Evolutionary conservation across 2,113 vertebrate species (phyloP), one percentile per base, ranked within the genome.

Genomic region (Cnemophilus loriae): DNA sequence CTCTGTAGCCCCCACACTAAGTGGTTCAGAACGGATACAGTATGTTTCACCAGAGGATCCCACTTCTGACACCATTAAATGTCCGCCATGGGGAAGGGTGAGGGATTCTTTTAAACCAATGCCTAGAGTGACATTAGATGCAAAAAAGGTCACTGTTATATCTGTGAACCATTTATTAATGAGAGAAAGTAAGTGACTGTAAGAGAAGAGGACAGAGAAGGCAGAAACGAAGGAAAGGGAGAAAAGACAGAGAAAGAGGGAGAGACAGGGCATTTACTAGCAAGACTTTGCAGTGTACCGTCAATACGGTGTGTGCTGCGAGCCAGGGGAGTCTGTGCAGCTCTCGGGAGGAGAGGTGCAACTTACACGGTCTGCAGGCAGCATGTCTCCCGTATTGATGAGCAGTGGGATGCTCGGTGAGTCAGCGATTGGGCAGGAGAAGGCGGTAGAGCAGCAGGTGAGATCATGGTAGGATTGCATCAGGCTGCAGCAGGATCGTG

Each of bases 361-460:
- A 21, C 24, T 57, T 74, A 24, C 10, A 15, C 2, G 0, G 26
- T 57, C 35, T 4, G 41, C 53, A 46, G 71, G 53, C 32, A 74
- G 53, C 32, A 10, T 28, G 24, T 44, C 13, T 56, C 32, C 70
- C 3, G 3, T 5, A 6, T 35, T 1, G 6, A 14, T 0, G 1
- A 57, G 41, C 1, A 2, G 41, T 1, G 7, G 41, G 41, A 46
- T 2, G 11, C 19, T 75, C 16, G 4, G 30, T 20, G 39, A 33
- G 21, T 55, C 1, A 1, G 11, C 9, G 5, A 17, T 69, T 6
- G 5, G 33, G 42, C 26, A 35, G 73, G 42, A 47, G 55, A 59
- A 37, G 33, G 26, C 0, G 0, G 55, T 30, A 30, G 41, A 59
- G 19, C 33, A 59, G 53, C 4, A 3, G 26, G 26, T 22, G 22